Conservation (phyloP, 2,113 vertebrate genomes). For the Marmota monax region DNA sequence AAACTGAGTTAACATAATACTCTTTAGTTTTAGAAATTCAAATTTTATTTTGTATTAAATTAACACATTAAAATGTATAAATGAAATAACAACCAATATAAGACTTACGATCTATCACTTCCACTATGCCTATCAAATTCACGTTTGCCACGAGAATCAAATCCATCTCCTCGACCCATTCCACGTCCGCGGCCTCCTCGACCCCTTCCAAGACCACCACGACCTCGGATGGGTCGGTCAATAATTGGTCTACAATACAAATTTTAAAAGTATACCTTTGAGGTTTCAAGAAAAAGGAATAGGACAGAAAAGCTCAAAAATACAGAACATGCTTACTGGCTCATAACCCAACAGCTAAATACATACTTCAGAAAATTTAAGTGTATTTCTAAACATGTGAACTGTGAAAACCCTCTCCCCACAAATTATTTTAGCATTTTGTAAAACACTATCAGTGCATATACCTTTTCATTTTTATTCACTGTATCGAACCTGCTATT, state of each 20-base stretch:
- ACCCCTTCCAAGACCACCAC: conserved; percentile 93
- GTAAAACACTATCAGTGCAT: neutral
- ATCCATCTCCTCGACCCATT: conserved; percentile 96
- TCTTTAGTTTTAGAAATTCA: conserved; percentile 84
- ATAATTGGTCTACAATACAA: conserved; percentile 88
- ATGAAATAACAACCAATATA: conserved; percentile 54
- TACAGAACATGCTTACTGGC: neutral
- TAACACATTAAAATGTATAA: neutral
- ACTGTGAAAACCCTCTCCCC: too few species aligned
- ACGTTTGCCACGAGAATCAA: conserved; percentile 97
- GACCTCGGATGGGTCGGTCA: conserved; percentile 95
- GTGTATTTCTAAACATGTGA: neutral
- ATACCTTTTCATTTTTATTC: neutral
- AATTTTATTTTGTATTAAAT: conserved; percentile 76
- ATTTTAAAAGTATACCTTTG: neutral
- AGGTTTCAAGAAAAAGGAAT: neutral
- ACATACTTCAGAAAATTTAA: neutral
- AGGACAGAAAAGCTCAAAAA: conserved; percentile 14
- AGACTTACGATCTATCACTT: conserved; percentile 98
- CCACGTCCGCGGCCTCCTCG: conserved; percentile 96
- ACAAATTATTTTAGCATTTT: neutral
- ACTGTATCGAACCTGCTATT: neutral
- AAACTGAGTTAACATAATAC: conserved; percentile 93
- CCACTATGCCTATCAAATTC: conserved; percentile 99
- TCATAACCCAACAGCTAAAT: neutral